Base-by-base conservation (phyloP, 2,888 invertebrate species). In the Ceraclea dissimilis region DNA sequence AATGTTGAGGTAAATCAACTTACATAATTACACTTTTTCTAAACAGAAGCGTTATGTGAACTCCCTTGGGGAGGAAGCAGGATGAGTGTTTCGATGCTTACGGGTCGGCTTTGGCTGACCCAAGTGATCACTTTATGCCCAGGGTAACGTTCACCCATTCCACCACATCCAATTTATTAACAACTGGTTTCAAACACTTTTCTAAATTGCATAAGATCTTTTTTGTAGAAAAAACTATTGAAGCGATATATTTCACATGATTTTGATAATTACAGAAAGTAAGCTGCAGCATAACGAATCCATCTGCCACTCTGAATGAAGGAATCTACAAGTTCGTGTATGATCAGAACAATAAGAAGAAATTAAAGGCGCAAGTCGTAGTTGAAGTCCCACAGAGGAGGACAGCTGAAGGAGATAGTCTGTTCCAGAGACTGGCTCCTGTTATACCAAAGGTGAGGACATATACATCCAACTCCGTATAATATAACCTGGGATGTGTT, bases 361-460 rank as follows among this genome's bases (percentile, higher is more conserved):
- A 19, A 13, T 19, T n/a, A 4, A 13, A 21, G 16, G 6, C 16
- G 2, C 16, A 11, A 6, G 6, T 5, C 4, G 8, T 13, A 43
- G 20, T 34, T 19, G 5, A 49, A 31, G 22, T 26, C 20, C 13
- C 19, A 48, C 21, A 19, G 18, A 18, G 19, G 18, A 18, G 13
- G 13, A 8, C 46, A 11, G 11, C 6, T 5, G 5, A 5, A 10
- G 26, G 26, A 10, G 49, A 22, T 11, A 5, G 82, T 54, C 68
- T 83, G 53, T 80, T 84, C 66, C 76, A 80, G 39, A 80, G 85
- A 68, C 72, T 90, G 60, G 81, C 86, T 19, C 90, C 90, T 21
- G 80, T 90, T 62, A 83, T 90, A 76, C 90, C 90, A 73, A 90
- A 90, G 80, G 87, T 86, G 31, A 31, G 31, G 31, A 16, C 10